A percentile compares a stretch with the other conserved stretches of the same genome.
Evolutionary conservation across 1,140 invertebrate species (phyloP).

Genomic region (Bombus pyrosoma): DNA sequence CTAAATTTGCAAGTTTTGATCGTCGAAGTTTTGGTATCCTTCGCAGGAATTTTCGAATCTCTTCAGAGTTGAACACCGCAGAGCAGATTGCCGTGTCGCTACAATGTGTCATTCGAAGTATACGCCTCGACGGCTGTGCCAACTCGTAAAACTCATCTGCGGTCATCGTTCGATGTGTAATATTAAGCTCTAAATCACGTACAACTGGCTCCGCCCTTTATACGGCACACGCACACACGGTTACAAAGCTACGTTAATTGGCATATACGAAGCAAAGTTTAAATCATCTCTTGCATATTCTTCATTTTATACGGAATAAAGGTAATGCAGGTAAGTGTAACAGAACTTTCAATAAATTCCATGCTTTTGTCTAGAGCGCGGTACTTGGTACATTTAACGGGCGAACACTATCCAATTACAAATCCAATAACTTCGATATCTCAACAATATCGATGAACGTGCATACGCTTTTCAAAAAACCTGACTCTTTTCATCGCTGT

Average conservation of each 20-base stretch:
- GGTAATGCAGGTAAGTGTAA: too few species aligned
- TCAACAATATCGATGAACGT: too few species aligned
- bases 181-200: slow-evolving; percentile 46
- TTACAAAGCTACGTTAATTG: slow-evolving; percentile 5
- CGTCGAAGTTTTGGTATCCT: background rate
- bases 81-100: slow-evolving; percentile 10
- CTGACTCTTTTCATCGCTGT: background rate
- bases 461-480: too few species aligned
- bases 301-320: too few species aligned
- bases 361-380: too few species aligned
- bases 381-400: too few species aligned
- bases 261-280: background rate
- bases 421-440: too few species aligned
- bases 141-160: slow-evolving; percentile 81
- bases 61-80: background rate
- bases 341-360: too few species aligned
- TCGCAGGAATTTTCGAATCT: background rate
- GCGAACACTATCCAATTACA: too few species aligned
- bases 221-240: slow-evolving; percentile 21
- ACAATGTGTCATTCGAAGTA: slow-evolving; percentile 72
- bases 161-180: slow-evolving; percentile 68
- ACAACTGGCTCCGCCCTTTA: slow-evolving; percentile 3
- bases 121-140: slow-evolving; percentile 71
- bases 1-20: background rate
- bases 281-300: background rate